Base-by-base conservation (phyloP, 2,888 invertebrate genomes). In the Drosophila cyrtoloma region DNA sequence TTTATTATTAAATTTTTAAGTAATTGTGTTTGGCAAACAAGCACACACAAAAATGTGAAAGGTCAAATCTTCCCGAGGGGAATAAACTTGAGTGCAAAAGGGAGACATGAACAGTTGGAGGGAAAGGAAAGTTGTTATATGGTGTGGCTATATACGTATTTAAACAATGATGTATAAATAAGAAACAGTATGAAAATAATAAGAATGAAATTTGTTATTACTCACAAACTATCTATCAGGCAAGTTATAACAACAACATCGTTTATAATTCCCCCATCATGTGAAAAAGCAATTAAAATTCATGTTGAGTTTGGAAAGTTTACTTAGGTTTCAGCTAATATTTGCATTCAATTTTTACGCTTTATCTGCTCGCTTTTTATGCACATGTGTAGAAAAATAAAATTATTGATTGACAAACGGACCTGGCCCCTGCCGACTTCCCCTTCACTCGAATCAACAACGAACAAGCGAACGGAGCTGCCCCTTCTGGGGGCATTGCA, bases 371-470 rank as follows among this genome's bases (percentile, higher is more conserved):
- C 37, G 5, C 5, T 33, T 57, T 9, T 30, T 26, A 16, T 52
- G 58, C 22, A 47, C 47, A 47, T 47, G 47, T 16, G 47, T 16
- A 47, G 5, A 7, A 47, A 47, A 22, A 9, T 2, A 2, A 7
- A 74, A 77, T 76, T 78, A 78, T 81, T 88, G 80, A 79, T 86
- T 82, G 86, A 77, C 75, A 75, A 33, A 57, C 58, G 30, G 39
- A 37, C 47, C 50, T 39, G 50, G 32, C 16, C 44, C 51, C 16
- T 12, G n/a, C 52, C 5, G 19, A 42, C 47, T n/a, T 60, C 62
- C 51, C 26, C 14, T 42, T 50, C 64, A 35, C 59, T 37, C 64
- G 65, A 53, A 44, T 62, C 19, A 55, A 30, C 52, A 19, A 7
- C 9, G n/a, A 37, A 12, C 12, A 44, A 51, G 19, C 55, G 28